Percentiles rank a stretch among this genome's conserved stretches.
Conservation (phyloP, 2,888 invertebrate species). For the Julus scanicus region DNA sequence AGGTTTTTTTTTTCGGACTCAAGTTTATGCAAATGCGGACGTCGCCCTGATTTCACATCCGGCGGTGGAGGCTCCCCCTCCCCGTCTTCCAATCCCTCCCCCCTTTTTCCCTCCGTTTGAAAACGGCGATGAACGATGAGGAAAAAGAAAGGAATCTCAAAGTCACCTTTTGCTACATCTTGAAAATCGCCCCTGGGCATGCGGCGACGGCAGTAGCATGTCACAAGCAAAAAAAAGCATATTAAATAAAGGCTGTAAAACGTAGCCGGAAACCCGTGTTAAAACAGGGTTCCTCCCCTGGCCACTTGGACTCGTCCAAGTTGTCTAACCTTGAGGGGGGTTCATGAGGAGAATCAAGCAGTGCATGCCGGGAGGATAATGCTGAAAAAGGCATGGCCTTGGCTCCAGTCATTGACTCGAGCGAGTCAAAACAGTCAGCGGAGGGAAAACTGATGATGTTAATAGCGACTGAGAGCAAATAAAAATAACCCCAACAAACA, state of each 20-base stretch:
- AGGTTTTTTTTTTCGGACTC: background rate
- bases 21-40: conserved; percentile 43
- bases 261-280: no score
- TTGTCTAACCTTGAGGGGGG: conserved; percentile 51
- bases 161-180: no score
- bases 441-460: conserved; percentile 34
- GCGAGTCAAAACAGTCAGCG: conserved; percentile 55
- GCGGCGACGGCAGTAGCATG: conserved; percentile 5
- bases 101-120: background rate
- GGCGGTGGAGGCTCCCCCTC: background rate
- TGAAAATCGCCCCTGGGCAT: conserved; percentile 41
- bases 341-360: conserved; percentile 1
- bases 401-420: conserved; percentile 57
- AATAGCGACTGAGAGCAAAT: conserved; percentile 28
- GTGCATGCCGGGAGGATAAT: conserved; percentile 34
- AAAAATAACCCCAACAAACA: conserved; percentile 51
- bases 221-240: background rate
- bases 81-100: conserved; percentile 9
- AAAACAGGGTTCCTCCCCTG: background rate
- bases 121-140: background rate
- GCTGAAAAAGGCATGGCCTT: conserved; percentile 53
- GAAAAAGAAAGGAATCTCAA: conserved; percentile 49
- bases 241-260: no score
- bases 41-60: conserved; percentile 51
- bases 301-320: background rate